These are phyloP conservation scores for Camponotus vicinus DNA, from an alignment of 1,140 invertebrate genomes.

Conservation along the genomic window DNA sequence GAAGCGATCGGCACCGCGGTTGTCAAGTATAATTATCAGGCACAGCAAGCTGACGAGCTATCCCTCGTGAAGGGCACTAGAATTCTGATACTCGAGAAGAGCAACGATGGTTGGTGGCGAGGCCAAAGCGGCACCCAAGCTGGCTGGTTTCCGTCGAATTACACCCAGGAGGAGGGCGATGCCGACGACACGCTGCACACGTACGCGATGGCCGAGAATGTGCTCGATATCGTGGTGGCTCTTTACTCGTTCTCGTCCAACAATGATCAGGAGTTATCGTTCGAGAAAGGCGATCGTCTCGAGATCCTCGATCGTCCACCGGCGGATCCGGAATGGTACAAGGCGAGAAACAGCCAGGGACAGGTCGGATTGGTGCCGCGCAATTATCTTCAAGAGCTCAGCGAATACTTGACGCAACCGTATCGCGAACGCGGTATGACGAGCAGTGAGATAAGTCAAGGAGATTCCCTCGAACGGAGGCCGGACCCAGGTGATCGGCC, in stretches of 20 bases:
- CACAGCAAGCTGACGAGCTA: slow-evolving; percentile 98
- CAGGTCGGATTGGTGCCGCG: slow-evolving; percentile 97
- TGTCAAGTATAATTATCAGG: slow-evolving; percentile 99
- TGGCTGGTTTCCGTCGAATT: slow-evolving; percentile 99
- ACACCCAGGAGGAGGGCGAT: slow-evolving; percentile 96
- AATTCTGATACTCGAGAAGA: slow-evolving; percentile 98
- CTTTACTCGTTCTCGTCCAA: slow-evolving; percentile 97
- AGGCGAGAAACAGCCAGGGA: slow-evolving; percentile 96
- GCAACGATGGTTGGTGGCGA: slow-evolving; percentile 99
- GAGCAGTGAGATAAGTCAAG: slow-evolving; percentile 85
- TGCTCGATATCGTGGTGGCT: slow-evolving; percentile 97
- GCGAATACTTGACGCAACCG: slow-evolving; percentile 94
- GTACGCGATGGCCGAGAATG: slow-evolving; percentile 96
- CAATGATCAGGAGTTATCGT: slow-evolving; percentile 98
- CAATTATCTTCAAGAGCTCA: slow-evolving; percentile 97
- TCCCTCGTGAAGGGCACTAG: slow-evolving; percentile 96
- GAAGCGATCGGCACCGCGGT: slow-evolving; percentile 96
- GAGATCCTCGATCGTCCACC: slow-evolving; percentile 98
- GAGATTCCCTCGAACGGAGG: slow-evolving; percentile 85
- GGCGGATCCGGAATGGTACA: slow-evolving; percentile 99
- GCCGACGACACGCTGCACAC: slow-evolving; percentile 94
- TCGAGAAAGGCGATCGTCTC: slow-evolving; percentile 97
- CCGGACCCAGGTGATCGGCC: slow-evolving; percentile 88
- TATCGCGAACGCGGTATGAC: slow-evolving; percentile 88
- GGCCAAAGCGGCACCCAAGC: slow-evolving; percentile 94